Base-by-base conservation (phyloP, 2,797 vertebrate genomes). In the Poeciliopsis infans region DNA sequence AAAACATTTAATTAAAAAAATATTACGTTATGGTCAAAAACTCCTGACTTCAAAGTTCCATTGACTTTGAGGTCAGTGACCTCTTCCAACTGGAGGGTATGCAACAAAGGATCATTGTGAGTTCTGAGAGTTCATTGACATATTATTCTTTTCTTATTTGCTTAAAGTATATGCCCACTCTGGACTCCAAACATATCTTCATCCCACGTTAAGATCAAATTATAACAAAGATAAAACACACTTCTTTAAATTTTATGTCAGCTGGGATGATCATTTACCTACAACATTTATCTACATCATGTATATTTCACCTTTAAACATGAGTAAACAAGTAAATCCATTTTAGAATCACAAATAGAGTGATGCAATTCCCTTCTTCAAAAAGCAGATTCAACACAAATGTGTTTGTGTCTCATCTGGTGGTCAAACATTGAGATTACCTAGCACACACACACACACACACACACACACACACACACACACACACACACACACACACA, bases 331-430 rank as follows among this genome's bases (percentile, higher is more conserved):
- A 39, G 31, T 36, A 36, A n/a, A 43, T 25, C 5, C 1, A 4
- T 13, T 13, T 41, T 69, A 12, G 39, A 23, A 43, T 25, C 7
- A 28, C 59, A 66, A 41, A 25, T 12, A 12, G 20, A 23, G 36
- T 23, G 20, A 68, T 68, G 31, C 25, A n/a, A 16, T 74, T 59
- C 73, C 16, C 16, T 49, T 13, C 18, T 51, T 51, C 49, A 53
- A 43, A 43, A 41, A 66, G 28, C 2, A 31, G 49, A 72, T 66
- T 51, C 53, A 39, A 73, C 45, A 84, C 61, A 79, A 85, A 79
- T 81, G 68, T 84, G 86, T 91, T 79, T 87, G 69, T 94, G 86
- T 87, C 78, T 91, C 86, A 93, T 92, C 95, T 95, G 88, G 93
- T 94, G 95, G 94, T 78, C 87, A 93, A 79, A 78, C 51, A 16